Percentiles rank a stretch among this genome's conserved stretches.
Evolutionary conservation across 2,113 vertebrate genomes (phyloP).

Genomic region (Myotis brandtii): DNA sequence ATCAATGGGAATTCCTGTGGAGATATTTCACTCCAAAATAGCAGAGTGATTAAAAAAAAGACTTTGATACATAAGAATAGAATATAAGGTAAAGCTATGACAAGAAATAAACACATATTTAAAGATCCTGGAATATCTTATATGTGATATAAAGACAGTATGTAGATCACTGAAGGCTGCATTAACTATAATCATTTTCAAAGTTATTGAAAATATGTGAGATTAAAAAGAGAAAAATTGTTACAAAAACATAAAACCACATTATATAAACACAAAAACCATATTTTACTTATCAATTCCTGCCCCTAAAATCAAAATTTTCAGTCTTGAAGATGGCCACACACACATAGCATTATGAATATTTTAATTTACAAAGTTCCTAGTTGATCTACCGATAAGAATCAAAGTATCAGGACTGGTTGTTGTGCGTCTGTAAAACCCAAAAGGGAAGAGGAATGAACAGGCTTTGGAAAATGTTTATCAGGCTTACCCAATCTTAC

Average conservation of each 20-base stretch:
- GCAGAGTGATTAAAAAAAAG: background rate
- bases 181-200: background rate
- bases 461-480: background rate
- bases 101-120: constrained; percentile 27
- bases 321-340: background rate
- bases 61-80: background rate
- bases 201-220: background rate
- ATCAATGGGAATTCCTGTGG: constrained; percentile 19
- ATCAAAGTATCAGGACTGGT: background rate
- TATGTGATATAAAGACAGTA: background rate
- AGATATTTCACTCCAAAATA: background rate
- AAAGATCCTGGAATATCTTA: background rate
- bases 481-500: background rate
- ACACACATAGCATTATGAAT: background rate
- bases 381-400: background rate
- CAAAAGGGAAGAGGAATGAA: background rate
- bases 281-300: background rate
- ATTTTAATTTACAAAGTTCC: background rate
- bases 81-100: background rate
- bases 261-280: constrained; percentile 2
- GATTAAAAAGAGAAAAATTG: background rate
- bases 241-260: background rate
- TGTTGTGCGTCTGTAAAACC: background rate
- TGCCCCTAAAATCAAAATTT: background rate
- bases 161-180: background rate